phyloP scores from a whole-genome alignment of 2,888 invertebrate genomes.

The Lithophane leautieri region DNA sequence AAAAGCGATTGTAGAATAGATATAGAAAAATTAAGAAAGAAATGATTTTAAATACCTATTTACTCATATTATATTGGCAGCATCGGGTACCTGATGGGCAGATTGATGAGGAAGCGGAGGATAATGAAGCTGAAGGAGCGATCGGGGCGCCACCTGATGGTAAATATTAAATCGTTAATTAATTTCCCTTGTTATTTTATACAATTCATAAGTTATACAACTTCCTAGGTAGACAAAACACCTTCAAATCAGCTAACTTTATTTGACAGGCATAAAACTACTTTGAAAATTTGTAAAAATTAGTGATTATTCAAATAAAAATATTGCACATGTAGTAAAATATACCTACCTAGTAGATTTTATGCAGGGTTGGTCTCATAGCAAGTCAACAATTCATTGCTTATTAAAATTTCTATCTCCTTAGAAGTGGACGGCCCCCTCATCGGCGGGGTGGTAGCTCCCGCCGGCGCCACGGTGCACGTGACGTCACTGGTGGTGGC shows the following conservation, averaged over 20 bases:
- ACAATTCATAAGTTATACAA: background rate
- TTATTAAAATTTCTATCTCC: background rate
- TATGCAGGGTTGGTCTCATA: background rate
- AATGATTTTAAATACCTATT: background rate
- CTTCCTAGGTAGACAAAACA: background rate
- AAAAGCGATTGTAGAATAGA: background rate
- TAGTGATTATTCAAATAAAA: background rate
- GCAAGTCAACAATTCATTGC: background rate
- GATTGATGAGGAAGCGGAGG: constrained; percentile 69
- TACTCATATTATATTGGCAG: constrained; percentile 69
- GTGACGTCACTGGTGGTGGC: constrained; percentile 89
- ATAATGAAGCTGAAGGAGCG: constrained; percentile 63
- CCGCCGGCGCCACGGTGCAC: constrained; percentile 81
- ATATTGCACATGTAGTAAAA: background rate
- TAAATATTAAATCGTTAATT: constrained; percentile 56
- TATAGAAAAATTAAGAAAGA: no score
- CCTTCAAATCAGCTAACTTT: background rate
- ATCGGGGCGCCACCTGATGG: constrained; percentile 77
- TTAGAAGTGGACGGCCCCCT: constrained; percentile 76
- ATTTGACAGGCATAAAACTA: background rate
- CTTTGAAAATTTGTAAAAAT: background rate
- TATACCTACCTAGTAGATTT: no score
- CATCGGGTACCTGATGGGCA: constrained; percentile 87
- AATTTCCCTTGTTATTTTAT: background rate
- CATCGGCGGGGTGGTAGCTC: constrained; percentile 76